These are phyloP conservation scores for Norana najaformis DNA, from an alignment of 2,888 invertebrate species.

Conservation along the genomic window DNA sequence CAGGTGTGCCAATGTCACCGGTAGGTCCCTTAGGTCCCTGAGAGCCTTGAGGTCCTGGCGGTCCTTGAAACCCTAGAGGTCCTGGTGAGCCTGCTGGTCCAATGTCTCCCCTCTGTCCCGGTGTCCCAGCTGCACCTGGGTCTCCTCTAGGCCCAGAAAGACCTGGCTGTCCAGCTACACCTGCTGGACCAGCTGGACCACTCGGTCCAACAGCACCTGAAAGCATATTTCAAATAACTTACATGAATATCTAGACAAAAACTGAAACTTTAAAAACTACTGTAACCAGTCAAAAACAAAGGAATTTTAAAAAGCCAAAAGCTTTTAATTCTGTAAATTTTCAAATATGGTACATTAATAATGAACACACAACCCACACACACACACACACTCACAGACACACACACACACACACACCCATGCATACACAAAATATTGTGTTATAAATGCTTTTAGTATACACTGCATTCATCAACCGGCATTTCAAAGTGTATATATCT, in stretches of 20 bases:
- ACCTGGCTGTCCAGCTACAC: conserved; percentile 1
- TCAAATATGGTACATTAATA: too few relatives aligned
- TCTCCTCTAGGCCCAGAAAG: not conserved
- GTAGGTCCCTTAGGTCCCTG: conserved; percentile 31
- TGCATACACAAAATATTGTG: too few relatives aligned
- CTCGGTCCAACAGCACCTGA: not conserved
- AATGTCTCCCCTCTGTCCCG: conserved; percentile 26
- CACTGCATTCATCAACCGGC: too few relatives aligned
- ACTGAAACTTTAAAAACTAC: not conserved
- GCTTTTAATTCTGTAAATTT: too few relatives aligned
- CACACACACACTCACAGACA: too few relatives aligned
- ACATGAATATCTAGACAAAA: not conserved
- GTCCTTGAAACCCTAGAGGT: conserved; percentile 28
- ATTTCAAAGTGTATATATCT: too few relatives aligned
- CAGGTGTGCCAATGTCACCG: conserved; percentile 38
- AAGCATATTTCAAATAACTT: not conserved
- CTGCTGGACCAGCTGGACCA: not conserved
- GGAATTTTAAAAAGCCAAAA: not conserved
- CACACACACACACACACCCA: too few relatives aligned
- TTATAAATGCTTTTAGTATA: too few relatives aligned
- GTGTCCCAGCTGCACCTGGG: not conserved
- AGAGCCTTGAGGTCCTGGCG: conserved; percentile 30
- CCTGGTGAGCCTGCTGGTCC: conserved; percentile 36
- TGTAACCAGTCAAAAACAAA: not conserved
- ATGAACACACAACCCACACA: too few relatives aligned